Conservation (phyloP, 2,113 vertebrate species). For the Tyrannus savana region DNA sequence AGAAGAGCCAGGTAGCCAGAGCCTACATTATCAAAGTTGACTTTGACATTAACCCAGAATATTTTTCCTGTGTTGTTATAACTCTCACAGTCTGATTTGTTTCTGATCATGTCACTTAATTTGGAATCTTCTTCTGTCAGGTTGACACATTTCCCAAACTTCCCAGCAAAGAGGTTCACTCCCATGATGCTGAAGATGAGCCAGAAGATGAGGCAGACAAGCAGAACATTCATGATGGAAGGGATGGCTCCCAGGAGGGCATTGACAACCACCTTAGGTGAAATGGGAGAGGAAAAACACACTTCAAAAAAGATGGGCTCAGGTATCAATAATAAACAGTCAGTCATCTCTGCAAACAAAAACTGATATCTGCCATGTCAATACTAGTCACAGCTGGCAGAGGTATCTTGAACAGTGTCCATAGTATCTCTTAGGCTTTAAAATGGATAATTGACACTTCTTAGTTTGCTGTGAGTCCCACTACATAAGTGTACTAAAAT, state of each 20-base stretch:
- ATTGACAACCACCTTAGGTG: constrained; percentile 90
- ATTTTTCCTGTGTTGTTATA: constrained; percentile 80
- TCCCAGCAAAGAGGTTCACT: constrained; percentile 91
- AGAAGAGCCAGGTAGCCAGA: constrained; percentile 95
- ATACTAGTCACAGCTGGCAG: not conserved
- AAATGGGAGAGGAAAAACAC: not conserved
- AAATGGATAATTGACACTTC: not conserved
- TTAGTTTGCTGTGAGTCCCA: not conserved
- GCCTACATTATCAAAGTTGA: constrained; percentile 96
- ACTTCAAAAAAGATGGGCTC: not conserved
- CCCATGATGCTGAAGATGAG: constrained; percentile 96
- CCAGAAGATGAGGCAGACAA: constrained; percentile 95
- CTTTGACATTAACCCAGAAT: constrained; percentile 93
- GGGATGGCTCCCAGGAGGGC: constrained; percentile 95
- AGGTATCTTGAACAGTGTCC: not conserved
- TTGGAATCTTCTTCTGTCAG: constrained; percentile 66
- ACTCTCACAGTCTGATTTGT: constrained; percentile 76
- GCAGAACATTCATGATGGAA: constrained; percentile 94
- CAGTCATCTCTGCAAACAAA: not conserved
- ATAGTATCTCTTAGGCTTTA: not conserved
- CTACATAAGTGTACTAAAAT: not conserved
- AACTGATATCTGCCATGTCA: not conserved
- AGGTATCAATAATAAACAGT: not conserved
- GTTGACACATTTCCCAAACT: constrained; percentile 90
- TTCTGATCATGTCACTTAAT: constrained; percentile 49